phyloP scores from a whole-genome alignment of 2,113 vertebrate species.

The Catharus fuscescens region DNA sequence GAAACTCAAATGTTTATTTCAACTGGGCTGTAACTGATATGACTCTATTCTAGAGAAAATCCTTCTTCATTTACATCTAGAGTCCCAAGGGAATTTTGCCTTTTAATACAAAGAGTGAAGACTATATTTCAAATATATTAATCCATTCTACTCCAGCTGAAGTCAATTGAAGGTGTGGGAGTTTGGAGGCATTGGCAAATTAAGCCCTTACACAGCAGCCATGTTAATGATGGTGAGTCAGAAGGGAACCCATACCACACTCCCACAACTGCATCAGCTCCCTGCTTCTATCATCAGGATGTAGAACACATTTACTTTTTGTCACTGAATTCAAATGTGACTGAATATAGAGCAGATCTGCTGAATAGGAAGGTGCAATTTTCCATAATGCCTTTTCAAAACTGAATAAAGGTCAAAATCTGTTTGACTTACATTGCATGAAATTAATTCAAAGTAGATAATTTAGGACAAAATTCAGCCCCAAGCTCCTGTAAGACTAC shows the following conservation, averaged over 20 bases:
- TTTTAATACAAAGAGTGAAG: not conserved
- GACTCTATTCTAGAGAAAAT: not conserved
- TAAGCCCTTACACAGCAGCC: constrained; percentile 8
- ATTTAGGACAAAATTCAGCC: constrained; percentile 20
- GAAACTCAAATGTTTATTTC: constrained; percentile 1
- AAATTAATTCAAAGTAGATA: constrained; percentile 23
- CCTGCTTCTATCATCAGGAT: not conserved
- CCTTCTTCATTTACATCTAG: not conserved
- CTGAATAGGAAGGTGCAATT: constrained; percentile 29
- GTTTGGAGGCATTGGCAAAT: not conserved
- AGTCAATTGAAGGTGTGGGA: not conserved
- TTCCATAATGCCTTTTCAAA: constrained; percentile 32
- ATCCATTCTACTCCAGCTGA: not conserved
- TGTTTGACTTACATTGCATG: constrained; percentile 29
- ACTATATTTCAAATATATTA: not conserved
- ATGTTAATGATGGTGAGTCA: constrained; percentile 14
- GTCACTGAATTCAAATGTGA: constrained; percentile 22
- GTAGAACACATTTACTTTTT: constrained; percentile 38
- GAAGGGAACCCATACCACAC: not conserved
- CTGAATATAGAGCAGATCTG: constrained; percentile 15
- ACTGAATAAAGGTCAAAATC: constrained; percentile 46
- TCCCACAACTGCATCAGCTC: constrained; percentile 9
- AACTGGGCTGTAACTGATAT: not conserved
- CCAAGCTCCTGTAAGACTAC: not conserved
- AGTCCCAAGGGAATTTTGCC: not conserved